Evolutionary conservation across 2,113 vertebrate genomes (phyloP).

Genomic region (Lepisosteus osseus): DNA sequence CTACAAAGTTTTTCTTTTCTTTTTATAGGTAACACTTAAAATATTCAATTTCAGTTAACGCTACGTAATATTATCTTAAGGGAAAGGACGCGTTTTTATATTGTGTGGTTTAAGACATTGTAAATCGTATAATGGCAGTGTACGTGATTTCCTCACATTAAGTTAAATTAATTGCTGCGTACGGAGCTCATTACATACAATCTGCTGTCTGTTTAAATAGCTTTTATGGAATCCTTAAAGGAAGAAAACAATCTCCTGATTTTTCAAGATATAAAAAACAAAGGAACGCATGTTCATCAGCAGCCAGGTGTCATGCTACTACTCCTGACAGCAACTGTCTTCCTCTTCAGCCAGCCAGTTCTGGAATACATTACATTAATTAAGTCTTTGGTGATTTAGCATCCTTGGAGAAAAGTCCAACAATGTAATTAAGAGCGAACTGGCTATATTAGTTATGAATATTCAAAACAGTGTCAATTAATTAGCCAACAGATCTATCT

Average conservation of each 20-base stretch:
- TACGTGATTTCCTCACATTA: constrained; percentile 21
- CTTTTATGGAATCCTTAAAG: constrained; percentile 62
- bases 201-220: constrained; percentile 62
- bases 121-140: too few species aligned
- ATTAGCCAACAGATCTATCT: constrained; percentile 87
- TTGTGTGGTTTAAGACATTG: too few species aligned
- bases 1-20: too few species aligned
- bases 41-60: too few species aligned
- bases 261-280: constrained; percentile 67
- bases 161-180: constrained; percentile 64
- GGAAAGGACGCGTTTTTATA: too few species aligned
- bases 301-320: constrained; percentile 93
- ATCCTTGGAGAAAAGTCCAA: constrained; percentile 97
- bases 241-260: constrained; percentile 71
- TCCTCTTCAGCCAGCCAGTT: constrained; percentile 82
- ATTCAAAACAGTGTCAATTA: constrained; percentile 99
- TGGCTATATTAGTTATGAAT: constrained; percentile 97
- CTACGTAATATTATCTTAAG: too few species aligned
- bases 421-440: constrained; percentile 99
- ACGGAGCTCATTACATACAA: constrained; percentile 49
- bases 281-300: constrained; percentile 77
- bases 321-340: constrained; percentile 93
- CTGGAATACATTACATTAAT: constrained; percentile 99
- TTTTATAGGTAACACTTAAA: too few species aligned
- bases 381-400: constrained; percentile 99